Evolutionary conservation across 2,888 invertebrate genomes (phyloP), one percentile per base, ranked within the genome.

Genomic region (Endotricha flammealis): DNA sequence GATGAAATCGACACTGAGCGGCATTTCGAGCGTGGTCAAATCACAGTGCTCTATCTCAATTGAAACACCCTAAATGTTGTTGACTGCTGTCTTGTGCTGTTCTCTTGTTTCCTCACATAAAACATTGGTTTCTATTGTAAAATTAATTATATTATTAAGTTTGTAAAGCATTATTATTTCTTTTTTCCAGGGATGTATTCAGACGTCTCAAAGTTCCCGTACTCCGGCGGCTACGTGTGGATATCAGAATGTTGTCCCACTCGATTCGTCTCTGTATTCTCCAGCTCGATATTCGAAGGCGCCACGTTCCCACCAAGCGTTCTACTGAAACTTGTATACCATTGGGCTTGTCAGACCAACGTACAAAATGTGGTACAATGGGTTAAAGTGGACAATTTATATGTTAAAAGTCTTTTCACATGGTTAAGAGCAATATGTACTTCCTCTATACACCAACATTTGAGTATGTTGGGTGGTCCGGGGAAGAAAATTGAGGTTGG

Each of bases 161-260:
- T n/a, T 9, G 13, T 24, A 9, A 13, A n/a, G n/a, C n/a, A 25
- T 22, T 2, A 14, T n/a, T 16, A n/a, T 22, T 16, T 5, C 29
- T 40, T 49, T 13, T 29, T 62, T 64, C 4, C 57, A 90, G 92
- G 93, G 32, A 95, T 95, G 91, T 95, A 95, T 71, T 94, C 94
- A 0, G 95, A 96, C 65, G 92, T 92, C 0, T 89, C 92, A 0
- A 94, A 94, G 52, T 95, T 95, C 67, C 95, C 95, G 0, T 94
- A 92, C 68, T 95, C 95, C 0, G 96, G 96, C 0, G 96, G 96
- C 20, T 96, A 96, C 62, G 95, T 96, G 1, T 96, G 96, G 96
- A 94, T 96, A 48, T 93, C 93, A 0, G 93, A 94, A 45, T 96
- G 95, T 64, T 96, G 96, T 53, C 93, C 94, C 0, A 92, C 93